Base-by-base conservation (phyloP, 2,797 vertebrate genomes). In the Gymnoscopelus microlampas region DNA sequence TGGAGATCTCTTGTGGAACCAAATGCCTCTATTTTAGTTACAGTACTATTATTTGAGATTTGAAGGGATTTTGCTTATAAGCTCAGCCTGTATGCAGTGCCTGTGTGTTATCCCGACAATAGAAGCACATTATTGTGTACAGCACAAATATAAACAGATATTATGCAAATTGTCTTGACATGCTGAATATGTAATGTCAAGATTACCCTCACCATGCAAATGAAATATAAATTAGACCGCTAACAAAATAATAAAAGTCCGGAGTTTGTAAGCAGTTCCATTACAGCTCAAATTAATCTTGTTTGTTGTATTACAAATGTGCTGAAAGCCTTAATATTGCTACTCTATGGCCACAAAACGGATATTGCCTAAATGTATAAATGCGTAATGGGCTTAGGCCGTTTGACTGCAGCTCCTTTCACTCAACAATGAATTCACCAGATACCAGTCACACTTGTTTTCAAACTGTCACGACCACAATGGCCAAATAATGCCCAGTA, bases 401-500 rank as follows among this genome's bases (percentile, higher is more conserved):
- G 5, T 44, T 15, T 8, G 10, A n/a, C 29, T 26, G 24, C 35
- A 8, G 15, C 47, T 44, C 1, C 44, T 63, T 39, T 47, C 51
- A 44, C 60, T 3, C 19, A 47, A 19, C 9, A 8, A 67, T n/a
- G n/a, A n/a, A n/a, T 57, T 2, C 23, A n/a, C 19, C 11, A 53
- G n/a, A 55, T 53, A n/a, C 7, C 10, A 65, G n/a, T 29, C 23
- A 15, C 6, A 15, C 51, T 57, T 59, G 19, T 64, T 53, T 53
- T 48, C 49, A 59, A 13, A 63, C 10, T 19, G 23, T 5, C 50
- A 11, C 13, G 44, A 6, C 3, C 58, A 26, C 44, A 59, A 59
- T 54, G 12, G 11, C n/a, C 58, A 50, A 39, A 50, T 5, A n/a
- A 24, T 70, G 48, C 60, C 32, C 68, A 66, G 4, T 15, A 69